Percentiles rank a stretch among this genome's conserved stretches.
These are phyloP conservation scores for Rotaria magnacalcarata DNA, from an alignment of 2,888 invertebrate genomes.

Conservation along the genomic window DNA sequence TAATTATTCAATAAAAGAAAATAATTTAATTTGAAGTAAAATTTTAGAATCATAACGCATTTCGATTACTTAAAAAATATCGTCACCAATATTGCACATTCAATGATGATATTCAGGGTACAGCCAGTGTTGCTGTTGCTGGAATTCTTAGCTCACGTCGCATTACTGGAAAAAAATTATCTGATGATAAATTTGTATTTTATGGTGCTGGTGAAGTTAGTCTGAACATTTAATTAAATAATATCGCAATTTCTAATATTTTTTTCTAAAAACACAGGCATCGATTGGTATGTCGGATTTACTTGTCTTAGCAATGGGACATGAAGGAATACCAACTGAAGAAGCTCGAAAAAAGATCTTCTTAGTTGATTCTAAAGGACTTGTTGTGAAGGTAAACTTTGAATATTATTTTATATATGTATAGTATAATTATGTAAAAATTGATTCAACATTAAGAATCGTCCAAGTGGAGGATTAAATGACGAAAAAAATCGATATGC, in stretches of 20 bases:
- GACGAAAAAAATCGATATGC: constrained; percentile 74
- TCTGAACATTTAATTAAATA: neutral
- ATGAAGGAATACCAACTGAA: constrained; percentile 68
- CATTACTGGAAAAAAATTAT: constrained; percentile 74
- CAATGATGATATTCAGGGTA: constrained; percentile 71
- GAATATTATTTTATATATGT: neutral
- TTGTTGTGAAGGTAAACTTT: constrained; percentile 70
- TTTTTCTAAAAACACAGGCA: constrained; percentile 64
- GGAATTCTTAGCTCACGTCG: constrained; percentile 81
- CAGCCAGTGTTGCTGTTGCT: constrained; percentile 88
- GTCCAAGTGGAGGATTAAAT: constrained; percentile 69
- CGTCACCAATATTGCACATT: constrained; percentile 80
- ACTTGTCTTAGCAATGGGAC: constrained; percentile 83
- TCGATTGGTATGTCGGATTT: constrained; percentile 86
- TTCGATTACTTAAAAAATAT: constrained; percentile 79
- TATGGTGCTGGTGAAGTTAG: constrained; percentile 89
- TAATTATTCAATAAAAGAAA: neutral
- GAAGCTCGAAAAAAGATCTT: constrained; percentile 79
- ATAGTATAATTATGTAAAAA: neutral
- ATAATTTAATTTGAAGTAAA: too few relatives aligned
- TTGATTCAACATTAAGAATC: constrained; percentile 60
- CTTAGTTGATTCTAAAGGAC: constrained; percentile 91
- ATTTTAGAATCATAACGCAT: constrained; percentile 75
- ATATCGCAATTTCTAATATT: neutral
- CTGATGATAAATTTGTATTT: constrained; percentile 82